A percentile compares a stretch with the other conserved stretches of the same genome.
phyloP scores from a whole-genome alignment of 1,140 invertebrate genomes.

The Helicoverpa zea region DNA sequence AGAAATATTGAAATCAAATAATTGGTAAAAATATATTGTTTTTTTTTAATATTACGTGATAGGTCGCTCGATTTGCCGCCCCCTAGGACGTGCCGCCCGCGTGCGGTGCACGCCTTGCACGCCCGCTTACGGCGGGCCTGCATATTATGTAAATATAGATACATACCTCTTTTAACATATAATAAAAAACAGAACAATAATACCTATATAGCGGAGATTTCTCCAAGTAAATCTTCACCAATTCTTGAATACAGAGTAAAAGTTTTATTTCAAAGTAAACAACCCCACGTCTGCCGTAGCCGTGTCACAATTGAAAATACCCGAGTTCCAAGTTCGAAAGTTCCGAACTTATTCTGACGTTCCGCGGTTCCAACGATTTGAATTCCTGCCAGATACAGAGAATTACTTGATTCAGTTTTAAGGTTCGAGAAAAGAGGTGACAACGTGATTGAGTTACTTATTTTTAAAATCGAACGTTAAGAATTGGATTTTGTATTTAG shows the following conservation, averaged over 20 bases:
- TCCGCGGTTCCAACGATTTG: constrained; percentile 2
- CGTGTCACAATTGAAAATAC: constrained; percentile 17
- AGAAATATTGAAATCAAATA: too few species aligned
- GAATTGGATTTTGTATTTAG: too few species aligned
- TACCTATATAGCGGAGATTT: neutral
- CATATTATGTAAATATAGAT: too few species aligned
- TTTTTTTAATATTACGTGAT: too few species aligned
- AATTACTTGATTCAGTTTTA: constrained; percentile 7
- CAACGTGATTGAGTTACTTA: neutral
- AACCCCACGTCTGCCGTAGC: neutral
- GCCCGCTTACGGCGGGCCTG: too few species aligned
- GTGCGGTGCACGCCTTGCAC: too few species aligned
- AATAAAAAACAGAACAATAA: neutral
- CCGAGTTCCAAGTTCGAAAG: constrained; percentile 19
- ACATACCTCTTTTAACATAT: too few species aligned
- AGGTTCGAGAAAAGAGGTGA: neutral
- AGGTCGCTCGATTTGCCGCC: too few species aligned
- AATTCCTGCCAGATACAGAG: constrained; percentile 22
- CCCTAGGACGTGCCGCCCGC: too few species aligned
- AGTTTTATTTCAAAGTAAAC: constrained; percentile 3
- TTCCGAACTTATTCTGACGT: constrained; percentile 13
- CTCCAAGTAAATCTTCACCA: constrained; percentile 2
- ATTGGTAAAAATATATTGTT: too few species aligned
- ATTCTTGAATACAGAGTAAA: neutral
- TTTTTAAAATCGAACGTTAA: neutral